Evolutionary conservation across 2,888 invertebrate genomes (phyloP), one percentile per base, ranked within the genome.

Genomic region (Athalia cordata): DNA sequence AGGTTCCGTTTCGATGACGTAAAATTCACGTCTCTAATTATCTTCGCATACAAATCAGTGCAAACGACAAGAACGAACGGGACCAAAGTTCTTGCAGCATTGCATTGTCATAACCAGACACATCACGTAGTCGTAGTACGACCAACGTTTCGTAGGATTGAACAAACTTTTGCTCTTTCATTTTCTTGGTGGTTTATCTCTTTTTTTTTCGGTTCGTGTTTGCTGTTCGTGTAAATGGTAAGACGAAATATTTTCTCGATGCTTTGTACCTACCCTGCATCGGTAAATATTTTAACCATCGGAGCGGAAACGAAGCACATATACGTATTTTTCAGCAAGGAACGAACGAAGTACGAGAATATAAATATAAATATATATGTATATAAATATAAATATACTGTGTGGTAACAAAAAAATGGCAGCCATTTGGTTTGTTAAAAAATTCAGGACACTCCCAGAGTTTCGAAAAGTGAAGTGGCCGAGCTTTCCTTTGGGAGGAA

Each of bases 341-440:
- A 59, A 3, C n/a, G 6, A 59, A 59, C 6, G 5, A 6, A 9
- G 3, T 13, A 59, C 6, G 6, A 6, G 15, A 59, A 59, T 13
- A n/a, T 11, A n/a, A 45, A 47, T 65, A 5, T 5, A 49, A 59
- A 29, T 13, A 11, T n/a, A 59, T 1, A 13, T 7, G 2, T 29
- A 29, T 29, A 29, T 29, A 2, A 1, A 29, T 29, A 29, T 2
- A 29, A 29, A 29, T 29, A 29, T 29, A 29, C 29, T 29, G 29
- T 29, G 2, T 8, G 43, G 1, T 59, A 59, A 72, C 13, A 13
- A 72, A 45, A 47, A 72, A 72, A 47, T 72, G 5, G 50, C 7
- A 57, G 59, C 9, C 49, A 15, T 72, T 61, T 61, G 59, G 11
- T 72, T 72, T 8, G 29, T 13, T 72, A 13, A 72, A 72, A 72